These are phyloP conservation scores for Amblyteles armatorius DNA, from an alignment of 2,888 invertebrate genomes.

Conservation along the genomic window DNA sequence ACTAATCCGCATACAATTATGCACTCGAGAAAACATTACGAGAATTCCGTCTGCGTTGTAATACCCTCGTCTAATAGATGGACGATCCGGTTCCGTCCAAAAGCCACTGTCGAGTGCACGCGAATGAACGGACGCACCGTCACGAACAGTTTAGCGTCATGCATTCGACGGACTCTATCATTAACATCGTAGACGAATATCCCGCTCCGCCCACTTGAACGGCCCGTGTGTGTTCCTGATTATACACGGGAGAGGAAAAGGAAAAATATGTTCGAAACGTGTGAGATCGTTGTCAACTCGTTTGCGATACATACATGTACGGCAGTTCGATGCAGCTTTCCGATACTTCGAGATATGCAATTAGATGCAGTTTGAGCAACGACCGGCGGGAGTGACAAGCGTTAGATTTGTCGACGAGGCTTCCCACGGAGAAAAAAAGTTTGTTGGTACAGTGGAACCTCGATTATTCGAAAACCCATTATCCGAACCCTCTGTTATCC, in stretches of 20 bases:
- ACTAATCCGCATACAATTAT: constrained; percentile 9
- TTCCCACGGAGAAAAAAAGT: neutral
- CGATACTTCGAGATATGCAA: neutral
- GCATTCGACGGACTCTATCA: neutral
- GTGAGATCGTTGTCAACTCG: constrained; percentile 1
- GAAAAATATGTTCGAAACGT: neutral
- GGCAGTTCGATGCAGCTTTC: neutral
- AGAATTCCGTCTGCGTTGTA: neutral
- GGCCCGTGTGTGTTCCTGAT: neutral
- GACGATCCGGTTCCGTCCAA: neutral
- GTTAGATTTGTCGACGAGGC: constrained; percentile 42
- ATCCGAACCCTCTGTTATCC: too few species aligned
- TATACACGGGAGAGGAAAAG: neutral
- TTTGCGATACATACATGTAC: neutral
- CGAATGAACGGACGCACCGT: neutral
- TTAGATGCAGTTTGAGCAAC: constrained; percentile 17
- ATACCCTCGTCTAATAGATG: neutral
- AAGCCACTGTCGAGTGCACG: neutral
- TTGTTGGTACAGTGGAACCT: too few species aligned
- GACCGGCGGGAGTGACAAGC: constrained; percentile 49
- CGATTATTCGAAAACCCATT: too few species aligned
- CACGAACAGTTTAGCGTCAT: constrained; percentile 2
- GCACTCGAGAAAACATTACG: neutral
- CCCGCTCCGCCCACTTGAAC: neutral
- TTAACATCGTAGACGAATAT: constrained; percentile 2